A percentile compares a stretch with the other conserved stretches of the same genome.
phyloP scores from a whole-genome alignment of 2,888 invertebrate genomes.

The Mesorhabditis spiculigera region DNA sequence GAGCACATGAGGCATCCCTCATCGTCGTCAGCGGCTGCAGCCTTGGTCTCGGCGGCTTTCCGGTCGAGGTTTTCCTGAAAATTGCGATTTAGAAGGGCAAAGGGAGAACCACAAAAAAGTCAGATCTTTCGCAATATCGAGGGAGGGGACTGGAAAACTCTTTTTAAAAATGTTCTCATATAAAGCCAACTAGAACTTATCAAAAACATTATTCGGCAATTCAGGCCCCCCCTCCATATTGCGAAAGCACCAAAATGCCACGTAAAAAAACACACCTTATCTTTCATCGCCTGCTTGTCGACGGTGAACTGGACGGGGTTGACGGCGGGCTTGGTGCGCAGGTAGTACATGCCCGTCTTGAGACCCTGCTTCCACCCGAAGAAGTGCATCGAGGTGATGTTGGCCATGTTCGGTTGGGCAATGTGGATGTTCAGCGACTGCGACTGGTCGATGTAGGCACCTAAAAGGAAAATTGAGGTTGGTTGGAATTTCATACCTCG shows the following conservation, averaged over 20 bases:
- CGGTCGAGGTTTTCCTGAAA: neutral
- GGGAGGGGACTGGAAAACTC: neutral
- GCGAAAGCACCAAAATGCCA: too few species aligned
- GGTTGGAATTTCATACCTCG: slow-evolving; percentile 7
- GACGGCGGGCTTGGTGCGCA: slow-evolving; percentile 91
- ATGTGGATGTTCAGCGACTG: slow-evolving; percentile 97
- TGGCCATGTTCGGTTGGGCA: slow-evolving; percentile 86
- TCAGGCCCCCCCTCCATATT: too few species aligned
- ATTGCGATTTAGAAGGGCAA: neutral
- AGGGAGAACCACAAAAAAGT: too few species aligned
- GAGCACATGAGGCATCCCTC: slow-evolving; percentile 56
- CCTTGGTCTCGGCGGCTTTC: slow-evolving; percentile 9
- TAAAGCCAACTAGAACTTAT: neutral
- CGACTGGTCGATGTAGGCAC: slow-evolving; percentile 96
- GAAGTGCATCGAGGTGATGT: slow-evolving; percentile 95
- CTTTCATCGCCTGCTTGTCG: slow-evolving; percentile 71
- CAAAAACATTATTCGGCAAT: neutral
- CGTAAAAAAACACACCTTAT: slow-evolving; percentile 8
- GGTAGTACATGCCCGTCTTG: slow-evolving; percentile 98
- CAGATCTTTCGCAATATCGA: too few species aligned
- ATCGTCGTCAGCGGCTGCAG: slow-evolving; percentile 22
- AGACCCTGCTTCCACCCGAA: slow-evolving; percentile 93
- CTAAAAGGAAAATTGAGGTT: slow-evolving; percentile 59
- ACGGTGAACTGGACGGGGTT: slow-evolving; percentile 96
- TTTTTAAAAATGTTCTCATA: slow-evolving; percentile 1